phyloP scores from a whole-genome alignment of 64 coral and sea anemone species.

The Actinia tenebrosa region DNA sequence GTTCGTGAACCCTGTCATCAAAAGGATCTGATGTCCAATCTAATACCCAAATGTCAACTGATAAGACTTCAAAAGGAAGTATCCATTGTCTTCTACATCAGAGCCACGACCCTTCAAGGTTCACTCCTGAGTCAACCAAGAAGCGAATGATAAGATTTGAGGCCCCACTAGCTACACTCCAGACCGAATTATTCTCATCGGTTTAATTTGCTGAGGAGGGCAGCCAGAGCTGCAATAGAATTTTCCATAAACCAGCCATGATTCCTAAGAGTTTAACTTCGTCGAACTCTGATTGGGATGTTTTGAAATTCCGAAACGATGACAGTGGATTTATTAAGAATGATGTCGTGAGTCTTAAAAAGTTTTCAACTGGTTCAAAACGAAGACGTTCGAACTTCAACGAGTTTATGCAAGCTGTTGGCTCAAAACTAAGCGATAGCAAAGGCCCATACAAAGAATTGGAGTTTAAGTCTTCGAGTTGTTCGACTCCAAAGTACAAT shows the following conservation, averaged over 20 bases:
- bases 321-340: background rate
- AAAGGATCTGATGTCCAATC: background rate
- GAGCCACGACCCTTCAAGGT: background rate
- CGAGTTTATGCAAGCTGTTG: slow-evolving; percentile 13
- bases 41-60: slow-evolving; percentile 1
- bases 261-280: slow-evolving; percentile 15
- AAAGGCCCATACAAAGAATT: slow-evolving; percentile 11
- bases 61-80: slow-evolving; percentile 5
- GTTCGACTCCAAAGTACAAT: background rate
- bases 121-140: background rate
- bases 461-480: background rate
- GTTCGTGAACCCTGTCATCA: background rate
- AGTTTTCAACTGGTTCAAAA: background rate
- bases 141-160: background rate
- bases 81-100: slow-evolving; percentile 13
- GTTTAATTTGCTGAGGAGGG: background rate
- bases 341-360: background rate
- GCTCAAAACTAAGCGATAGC: slow-evolving; percentile 17
- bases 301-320: background rate
- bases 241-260: background rate
- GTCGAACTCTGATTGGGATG: background rate
- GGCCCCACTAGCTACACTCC: background rate
- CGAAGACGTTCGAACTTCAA: background rate
- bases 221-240: background rate
- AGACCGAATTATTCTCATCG: background rate